Percentiles rank a stretch among this genome's conserved stretches.
phyloP scores from a whole-genome alignment of 2,888 invertebrate species.

The Sicus ferrugineus region DNA sequence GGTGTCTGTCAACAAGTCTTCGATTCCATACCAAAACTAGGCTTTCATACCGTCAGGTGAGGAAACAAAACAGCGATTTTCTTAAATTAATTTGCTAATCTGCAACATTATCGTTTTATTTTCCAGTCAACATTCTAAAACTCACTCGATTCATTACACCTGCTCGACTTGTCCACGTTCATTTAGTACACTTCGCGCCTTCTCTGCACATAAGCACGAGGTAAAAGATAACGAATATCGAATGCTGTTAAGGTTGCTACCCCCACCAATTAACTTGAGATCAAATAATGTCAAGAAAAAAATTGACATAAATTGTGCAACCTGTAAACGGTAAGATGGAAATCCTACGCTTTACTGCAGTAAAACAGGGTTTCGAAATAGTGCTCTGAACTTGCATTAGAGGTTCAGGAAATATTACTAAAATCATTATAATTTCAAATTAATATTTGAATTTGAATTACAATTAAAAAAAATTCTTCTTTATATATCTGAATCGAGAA shows the following conservation, averaged over 20 bases:
- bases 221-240: conserved; percentile 41
- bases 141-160: conserved; percentile 33
- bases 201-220: conserved; percentile 43
- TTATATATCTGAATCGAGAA: too few species aligned
- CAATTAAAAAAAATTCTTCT: too few species aligned
- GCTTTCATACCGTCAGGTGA: conserved; percentile 40
- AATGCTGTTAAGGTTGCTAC: conserved; percentile 40
- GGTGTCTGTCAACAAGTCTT: conserved; percentile 43
- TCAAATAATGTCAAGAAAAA: not conserved
- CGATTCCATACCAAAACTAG: conserved; percentile 39
- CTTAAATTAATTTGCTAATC: too few species aligned
- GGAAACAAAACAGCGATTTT: too few species aligned
- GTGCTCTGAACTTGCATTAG: too few species aligned
- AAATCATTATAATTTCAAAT: too few species aligned
- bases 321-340: conserved; percentile 44
- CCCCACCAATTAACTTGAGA: conserved; percentile 35
- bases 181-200: conserved; percentile 40
- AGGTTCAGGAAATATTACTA: too few species aligned
- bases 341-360: too few species aligned
- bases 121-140: conserved; percentile 35
- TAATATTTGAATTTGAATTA: too few species aligned
- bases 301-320: conserved; percentile 43
- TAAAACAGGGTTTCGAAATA: too few species aligned
- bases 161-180: conserved; percentile 40
- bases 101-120: conserved; percentile 4